phyloP scores from a whole-genome alignment of 2,888 invertebrate species.

The Gastrophysa polygoni region DNA sequence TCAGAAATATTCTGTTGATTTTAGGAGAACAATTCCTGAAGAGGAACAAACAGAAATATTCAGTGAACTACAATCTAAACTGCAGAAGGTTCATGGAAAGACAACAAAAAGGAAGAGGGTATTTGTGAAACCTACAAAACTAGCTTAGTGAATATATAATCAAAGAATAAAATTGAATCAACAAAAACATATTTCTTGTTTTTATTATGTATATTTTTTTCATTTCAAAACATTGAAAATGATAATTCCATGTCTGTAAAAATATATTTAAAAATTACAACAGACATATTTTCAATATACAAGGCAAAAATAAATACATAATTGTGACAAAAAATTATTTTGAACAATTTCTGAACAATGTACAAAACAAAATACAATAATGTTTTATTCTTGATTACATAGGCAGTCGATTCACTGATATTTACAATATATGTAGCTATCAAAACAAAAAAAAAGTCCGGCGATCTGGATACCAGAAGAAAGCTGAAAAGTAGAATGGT shows the following conservation, averaged over 20 bases:
- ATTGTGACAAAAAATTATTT: conserved; percentile 37
- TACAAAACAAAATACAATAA: conserved; percentile 38
- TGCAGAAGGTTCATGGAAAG: conserved; percentile 71
- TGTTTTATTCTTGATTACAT: conserved; percentile 27
- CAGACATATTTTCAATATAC: conserved; percentile 41
- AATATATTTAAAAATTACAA: conserved; percentile 41
- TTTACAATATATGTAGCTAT: conserved; percentile 23
- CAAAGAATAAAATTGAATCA: neutral
- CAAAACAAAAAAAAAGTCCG: conserved; percentile 4
- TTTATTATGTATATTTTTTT: neutral
- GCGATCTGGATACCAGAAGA: neutral
- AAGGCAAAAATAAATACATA: conserved; percentile 43
- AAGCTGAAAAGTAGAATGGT: conserved; percentile 11
- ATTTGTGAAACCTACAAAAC: conserved; percentile 66
- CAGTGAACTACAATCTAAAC: conserved; percentile 78
- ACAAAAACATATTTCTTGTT: too few species aligned
- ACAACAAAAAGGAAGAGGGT: conserved; percentile 67
- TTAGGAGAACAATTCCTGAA: conserved; percentile 79
- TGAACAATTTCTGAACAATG: conserved; percentile 38
- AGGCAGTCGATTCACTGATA: conserved; percentile 31
- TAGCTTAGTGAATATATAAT: conserved; percentile 49
- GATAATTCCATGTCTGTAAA: conserved; percentile 32
- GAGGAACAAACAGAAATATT: conserved; percentile 89
- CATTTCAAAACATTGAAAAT: neutral
- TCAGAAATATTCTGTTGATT: conserved; percentile 47